Evolutionary conservation across 2,888 invertebrate genomes (phyloP), one percentile per base, ranked within the genome.

Genomic region (Oithona nana): DNA sequence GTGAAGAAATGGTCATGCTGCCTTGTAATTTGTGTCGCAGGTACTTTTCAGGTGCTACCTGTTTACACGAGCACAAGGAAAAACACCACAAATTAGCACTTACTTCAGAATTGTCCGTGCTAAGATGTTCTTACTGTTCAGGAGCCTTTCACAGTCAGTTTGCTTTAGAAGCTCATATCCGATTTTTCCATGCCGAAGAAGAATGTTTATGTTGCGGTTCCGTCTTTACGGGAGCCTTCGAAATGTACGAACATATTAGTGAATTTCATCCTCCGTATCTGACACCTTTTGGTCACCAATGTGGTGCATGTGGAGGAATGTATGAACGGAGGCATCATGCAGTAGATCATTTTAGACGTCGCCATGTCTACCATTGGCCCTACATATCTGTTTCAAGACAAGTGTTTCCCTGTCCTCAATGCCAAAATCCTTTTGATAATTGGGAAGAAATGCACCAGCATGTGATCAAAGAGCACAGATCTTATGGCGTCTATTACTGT

Each of bases 81-180:
- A 39, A 16, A 6, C 39, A 39, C 39, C 39, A 39, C 16, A 11
- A 16, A 6, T 39, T 16, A 11, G 6, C 6, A 6, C 6, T 39
- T 39, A 16, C 8, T 39, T 16, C 8, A 6, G 16, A 39, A 6
- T 39, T 11, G 8, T 11, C 39, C 16, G 48, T 59, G 22, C 29
- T 28, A 24, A 59, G 50, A 28, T 59, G 59, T 22, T 22, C 49
- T n/a, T 59, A 28, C 49, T 59, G 59, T 50, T 59, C 59, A n/a
- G 59, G 59, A 4, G 49, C 50, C 50, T 59, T 59, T 50, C 24
- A 28, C 20, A 24, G 50, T n/a, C 49, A 29, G 39, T 26, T 24
- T 16, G 24, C 50, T 28, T 29, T 59, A 22, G 59, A 59, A 28
- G 26, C 49, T 20, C 59, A 59, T 29, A 48, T 59, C 22, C n/a